These are phyloP conservation scores for Rhodophaea formosa DNA, from an alignment of 2,888 invertebrate species.

Conservation along the genomic window DNA sequence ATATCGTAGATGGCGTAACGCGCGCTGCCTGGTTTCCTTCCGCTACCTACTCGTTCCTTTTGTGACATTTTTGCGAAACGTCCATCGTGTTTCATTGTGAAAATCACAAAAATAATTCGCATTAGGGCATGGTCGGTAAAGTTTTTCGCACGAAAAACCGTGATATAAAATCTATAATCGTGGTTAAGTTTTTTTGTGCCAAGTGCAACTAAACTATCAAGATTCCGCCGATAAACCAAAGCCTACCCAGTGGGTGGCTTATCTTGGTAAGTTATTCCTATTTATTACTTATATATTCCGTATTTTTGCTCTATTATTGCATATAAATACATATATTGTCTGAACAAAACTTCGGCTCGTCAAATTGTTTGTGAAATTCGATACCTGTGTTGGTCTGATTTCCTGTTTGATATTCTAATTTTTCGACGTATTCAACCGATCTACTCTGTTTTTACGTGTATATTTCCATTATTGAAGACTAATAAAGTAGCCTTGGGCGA, in stretches of 20 bases:
- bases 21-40: constrained; percentile 39
- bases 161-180: constrained; percentile 68
- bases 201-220: constrained; percentile 85
- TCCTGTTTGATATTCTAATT: constrained; percentile 9
- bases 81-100: constrained; percentile 61
- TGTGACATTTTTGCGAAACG: constrained; percentile 71
- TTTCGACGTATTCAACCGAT: not conserved
- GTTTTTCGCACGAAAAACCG: constrained; percentile 66
- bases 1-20: constrained; percentile 54
- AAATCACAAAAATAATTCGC: constrained; percentile 54
- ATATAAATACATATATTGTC: not conserved
- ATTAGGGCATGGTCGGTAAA: constrained; percentile 78
- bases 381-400: constrained; percentile 17
- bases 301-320: constrained; percentile 23
- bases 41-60: constrained; percentile 55
- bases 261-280: constrained; percentile 80
- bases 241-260: constrained; percentile 91
- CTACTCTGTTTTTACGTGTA: not conserved
- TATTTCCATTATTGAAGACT: not conserved
- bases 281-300: constrained; percentile 22
- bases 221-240: constrained; percentile 90
- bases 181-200: constrained; percentile 78
- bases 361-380: constrained; percentile 20
- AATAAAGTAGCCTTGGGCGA: constrained; percentile 9
- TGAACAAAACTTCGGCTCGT: not conserved